Evolutionary conservation across 2,113 vertebrate species (phyloP), one percentile per base, ranked within the genome.

Genomic region (Nycticorax nycticorax): DNA sequence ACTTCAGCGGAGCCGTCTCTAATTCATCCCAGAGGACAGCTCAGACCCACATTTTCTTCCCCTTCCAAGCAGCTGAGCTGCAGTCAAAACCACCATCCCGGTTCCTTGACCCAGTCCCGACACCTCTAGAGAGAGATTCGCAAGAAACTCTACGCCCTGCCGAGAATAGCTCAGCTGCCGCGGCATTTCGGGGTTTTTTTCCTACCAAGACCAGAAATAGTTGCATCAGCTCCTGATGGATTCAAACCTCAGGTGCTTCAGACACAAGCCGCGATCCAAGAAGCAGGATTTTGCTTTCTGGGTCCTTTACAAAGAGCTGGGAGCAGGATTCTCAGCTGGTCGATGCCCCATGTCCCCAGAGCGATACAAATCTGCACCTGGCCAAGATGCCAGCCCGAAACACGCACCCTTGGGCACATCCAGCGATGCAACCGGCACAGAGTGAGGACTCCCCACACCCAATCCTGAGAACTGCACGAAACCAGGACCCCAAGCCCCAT

Each of bases 171-270:
- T 95, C 92, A 0, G 59, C 90, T 59, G 60, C 80, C 1, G 12
- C 8, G 33, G 23, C 59, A 22, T 71, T 75, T 86, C 1, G 12
- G 80, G 14, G 53, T 79, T 73, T 79, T 91, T 80, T 91, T 57
- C 72, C 94, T 93, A 41, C 69, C 73, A 30, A 37, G 28, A 35
- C 83, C 92, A 94, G 96, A 64, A 96, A 94, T 83, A 95, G 92
- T 96, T 96, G 77, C 96, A 96, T 96, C 94, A 96, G 94, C 96
- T 95, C 85, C 63, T 50, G 77, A 14, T 10, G 77, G 84, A 86
- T 56, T 48, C 73, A 28, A 68, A 81, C 20, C 96, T 78, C 91
- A 79, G 95, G 83, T 94, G 86, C 73, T 59, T 78, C 73, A 48
- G 93, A 43, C 72, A n/a, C 66, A 27, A 62, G 63, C 48, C 20